A percentile compares a stretch with the other conserved stretches of the same genome.
Conservation (phyloP, 2,888 invertebrate species). For the Andrena haemorrhoa region DNA sequence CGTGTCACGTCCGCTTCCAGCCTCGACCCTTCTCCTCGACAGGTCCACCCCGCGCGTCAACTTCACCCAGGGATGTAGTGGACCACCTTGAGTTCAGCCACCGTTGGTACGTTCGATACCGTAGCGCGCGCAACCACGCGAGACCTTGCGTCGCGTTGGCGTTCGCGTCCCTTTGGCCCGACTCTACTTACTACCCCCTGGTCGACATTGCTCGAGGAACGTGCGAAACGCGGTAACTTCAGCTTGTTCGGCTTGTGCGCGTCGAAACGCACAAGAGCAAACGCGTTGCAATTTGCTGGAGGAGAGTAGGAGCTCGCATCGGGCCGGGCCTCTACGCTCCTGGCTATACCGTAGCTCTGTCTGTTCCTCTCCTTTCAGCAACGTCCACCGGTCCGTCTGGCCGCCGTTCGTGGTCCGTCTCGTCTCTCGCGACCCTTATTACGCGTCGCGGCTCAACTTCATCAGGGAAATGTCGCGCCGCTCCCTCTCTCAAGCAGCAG, state of each 20-base stretch:
- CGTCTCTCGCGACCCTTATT: conserved; percentile 82
- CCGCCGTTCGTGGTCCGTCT: conserved; percentile 47
- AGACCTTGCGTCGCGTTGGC: conserved; percentile 21
- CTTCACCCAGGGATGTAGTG: conserved; percentile 74
- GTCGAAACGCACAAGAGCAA: not conserved
- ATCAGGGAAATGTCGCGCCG: conserved; percentile 81
- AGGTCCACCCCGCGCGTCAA: conserved; percentile 80
- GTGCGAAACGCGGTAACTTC: too few relatives aligned
- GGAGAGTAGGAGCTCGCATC: not conserved
- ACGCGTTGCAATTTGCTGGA: not conserved
- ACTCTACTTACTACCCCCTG: not conserved
- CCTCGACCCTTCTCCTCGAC: conserved; percentile 79
- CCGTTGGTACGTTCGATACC: conserved; percentile 53
- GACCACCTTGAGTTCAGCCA: conserved; percentile 64
- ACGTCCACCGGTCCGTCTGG: conserved; percentile 58
- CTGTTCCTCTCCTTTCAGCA: conserved; percentile 62
- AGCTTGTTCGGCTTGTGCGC: not conserved
- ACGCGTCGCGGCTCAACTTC: conserved; percentile 84
- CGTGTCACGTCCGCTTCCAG: conserved; percentile 84
- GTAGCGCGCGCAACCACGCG: conserved; percentile 57
- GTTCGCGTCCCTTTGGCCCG: conserved; percentile 2
- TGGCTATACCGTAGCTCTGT: conserved; percentile 31
- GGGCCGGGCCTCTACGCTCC: conserved; percentile 55
- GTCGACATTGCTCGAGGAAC: too few relatives aligned
- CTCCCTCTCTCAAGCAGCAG: conserved; percentile 72